Conservation (phyloP, 2,888 invertebrate species). For the Nephrocerus scutellatus region DNA sequence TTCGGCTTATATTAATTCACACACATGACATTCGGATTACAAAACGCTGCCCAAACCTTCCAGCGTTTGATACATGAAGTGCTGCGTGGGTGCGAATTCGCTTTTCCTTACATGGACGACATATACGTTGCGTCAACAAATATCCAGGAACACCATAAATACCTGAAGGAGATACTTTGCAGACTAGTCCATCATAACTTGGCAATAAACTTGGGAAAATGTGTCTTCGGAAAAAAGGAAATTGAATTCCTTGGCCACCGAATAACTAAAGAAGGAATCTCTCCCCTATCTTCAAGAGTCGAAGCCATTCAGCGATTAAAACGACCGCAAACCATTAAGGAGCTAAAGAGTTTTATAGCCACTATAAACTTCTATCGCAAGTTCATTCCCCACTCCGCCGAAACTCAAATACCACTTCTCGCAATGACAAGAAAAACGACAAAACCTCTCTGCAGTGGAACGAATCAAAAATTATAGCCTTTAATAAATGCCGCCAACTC, state of each 20-base stretch:
- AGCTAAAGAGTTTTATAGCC: too few species aligned
- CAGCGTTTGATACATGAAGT: slow-evolving; percentile 34
- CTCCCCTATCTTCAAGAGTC: too few species aligned
- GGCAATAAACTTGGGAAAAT: slow-evolving; percentile 14
- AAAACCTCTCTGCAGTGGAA: too few species aligned
- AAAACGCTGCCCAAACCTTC: slow-evolving; percentile 38
- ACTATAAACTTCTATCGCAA: too few species aligned
- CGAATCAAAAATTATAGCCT: too few species aligned
- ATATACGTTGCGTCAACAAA: slow-evolving; percentile 25
- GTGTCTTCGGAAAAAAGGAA: slow-evolving; percentile 7
- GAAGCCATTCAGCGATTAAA: too few species aligned
- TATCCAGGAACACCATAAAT: slow-evolving; percentile 22
- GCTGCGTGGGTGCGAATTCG: slow-evolving; percentile 23
- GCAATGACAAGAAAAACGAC: too few species aligned
- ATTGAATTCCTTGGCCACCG: slow-evolving; percentile 8
- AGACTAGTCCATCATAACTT: slow-evolving; percentile 14
- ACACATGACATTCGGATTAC: slow-evolving; percentile 35
- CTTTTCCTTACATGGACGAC: slow-evolving; percentile 29
- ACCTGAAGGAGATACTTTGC: slow-evolving; percentile 23
- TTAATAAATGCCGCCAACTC: too few species aligned
- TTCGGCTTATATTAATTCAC: slow-evolving; percentile 36
- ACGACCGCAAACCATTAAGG: too few species aligned
- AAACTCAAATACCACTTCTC: too few species aligned
- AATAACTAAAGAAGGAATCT: slow-evolving; percentile 1
- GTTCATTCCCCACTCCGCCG: too few species aligned